A percentile compares a stretch with the other conserved stretches of the same genome.
Conservation (phyloP, 2,113 vertebrate species). For the Eclectus roratus region DNA sequence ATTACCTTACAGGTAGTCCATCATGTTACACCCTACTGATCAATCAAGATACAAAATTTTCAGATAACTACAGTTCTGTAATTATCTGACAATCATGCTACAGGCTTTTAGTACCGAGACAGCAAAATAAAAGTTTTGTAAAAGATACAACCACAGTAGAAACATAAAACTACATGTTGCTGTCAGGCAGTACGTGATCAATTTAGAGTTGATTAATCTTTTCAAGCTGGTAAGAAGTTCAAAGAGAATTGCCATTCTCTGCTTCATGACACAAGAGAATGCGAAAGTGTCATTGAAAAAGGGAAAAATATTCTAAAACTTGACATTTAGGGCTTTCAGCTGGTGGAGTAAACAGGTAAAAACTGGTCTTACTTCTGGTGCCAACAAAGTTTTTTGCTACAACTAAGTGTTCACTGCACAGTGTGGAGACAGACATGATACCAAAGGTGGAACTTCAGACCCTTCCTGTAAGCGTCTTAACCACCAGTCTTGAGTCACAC, state of each 20-base stretch:
- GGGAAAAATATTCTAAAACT: neutral
- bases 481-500: fast-evolving
- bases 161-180: neutral
- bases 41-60: neutral
- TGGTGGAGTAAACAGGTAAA: neutral
- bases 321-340: neutral
- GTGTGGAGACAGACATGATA: neutral
- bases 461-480: neutral
- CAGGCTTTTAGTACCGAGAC: neutral
- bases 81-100: neutral
- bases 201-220: neutral
- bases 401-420: neutral
- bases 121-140: neutral
- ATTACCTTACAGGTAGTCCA: neutral
- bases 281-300: neutral
- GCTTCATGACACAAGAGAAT: neutral
- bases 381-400: fast-evolving
- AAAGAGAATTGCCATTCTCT: neutral
- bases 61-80: neutral
- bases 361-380: neutral
- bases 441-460: neutral
- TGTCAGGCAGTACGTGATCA: fast-evolving
- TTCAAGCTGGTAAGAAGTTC: neutral
- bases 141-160: neutral
- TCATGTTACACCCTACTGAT: neutral